Percentiles rank a stretch among this genome's conserved stretches.
Evolutionary conservation across 2,888 invertebrate species (phyloP).

Genomic region (Ernsta delagoae): DNA sequence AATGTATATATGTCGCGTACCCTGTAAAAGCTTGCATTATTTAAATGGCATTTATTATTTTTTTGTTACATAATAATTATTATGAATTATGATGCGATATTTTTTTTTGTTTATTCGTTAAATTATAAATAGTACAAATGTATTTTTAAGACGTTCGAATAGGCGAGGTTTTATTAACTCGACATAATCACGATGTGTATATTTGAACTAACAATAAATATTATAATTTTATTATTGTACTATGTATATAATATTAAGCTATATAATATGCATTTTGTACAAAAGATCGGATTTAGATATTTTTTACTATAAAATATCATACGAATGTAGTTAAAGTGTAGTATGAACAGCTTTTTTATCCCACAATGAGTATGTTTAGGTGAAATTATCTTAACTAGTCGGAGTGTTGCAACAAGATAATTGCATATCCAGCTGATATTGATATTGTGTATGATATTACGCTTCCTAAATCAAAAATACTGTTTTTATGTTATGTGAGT

Average conservation of each 20-base stretch:
- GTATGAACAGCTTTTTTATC: constrained; percentile 73
- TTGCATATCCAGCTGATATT: constrained; percentile 63
- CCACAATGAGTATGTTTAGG: constrained; percentile 63
- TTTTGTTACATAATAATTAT: constrained; percentile 47
- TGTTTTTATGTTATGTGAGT: constrained; percentile 15
- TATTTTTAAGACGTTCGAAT: constrained; percentile 65
- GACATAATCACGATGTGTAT: constrained; percentile 56
- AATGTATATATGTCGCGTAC: constrained; percentile 63
- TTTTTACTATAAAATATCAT: constrained; percentile 68
- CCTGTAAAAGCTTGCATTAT: constrained; percentile 54
- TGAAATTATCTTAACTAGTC: constrained; percentile 65
- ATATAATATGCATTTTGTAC: constrained; percentile 73
- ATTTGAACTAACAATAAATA: constrained; percentile 62
- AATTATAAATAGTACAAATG: constrained; percentile 82
- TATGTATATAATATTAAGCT: constrained; percentile 57
- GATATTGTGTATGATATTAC: constrained; percentile 68
- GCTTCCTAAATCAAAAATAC: constrained; percentile 54
- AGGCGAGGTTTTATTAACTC: constrained; percentile 42
- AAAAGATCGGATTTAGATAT: constrained; percentile 70
- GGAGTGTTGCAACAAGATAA: constrained; percentile 58
- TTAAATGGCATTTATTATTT: constrained; percentile 60
- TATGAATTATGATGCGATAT: constrained; percentile 38
- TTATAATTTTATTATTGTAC: constrained; percentile 32
- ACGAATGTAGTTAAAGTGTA: constrained; percentile 55
- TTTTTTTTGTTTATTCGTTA: constrained; percentile 54